Conservation (phyloP, 2,113 vertebrate genomes). For the Bombycilla garrulus region DNA sequence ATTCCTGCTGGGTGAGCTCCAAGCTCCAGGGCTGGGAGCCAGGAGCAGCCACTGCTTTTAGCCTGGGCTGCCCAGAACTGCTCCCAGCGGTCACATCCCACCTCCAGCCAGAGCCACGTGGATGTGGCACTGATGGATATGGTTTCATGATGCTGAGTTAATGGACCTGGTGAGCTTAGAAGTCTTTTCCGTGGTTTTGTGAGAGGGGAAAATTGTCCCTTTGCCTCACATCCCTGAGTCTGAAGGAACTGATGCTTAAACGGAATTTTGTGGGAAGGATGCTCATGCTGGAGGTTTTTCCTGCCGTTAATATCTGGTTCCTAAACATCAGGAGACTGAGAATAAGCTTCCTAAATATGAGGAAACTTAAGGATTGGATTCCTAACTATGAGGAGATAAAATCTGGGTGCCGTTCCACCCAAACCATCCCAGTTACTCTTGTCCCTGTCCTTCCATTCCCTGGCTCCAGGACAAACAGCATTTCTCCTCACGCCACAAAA, state of each 20-base stretch:
- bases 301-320: background rate
- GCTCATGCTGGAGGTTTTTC: background rate
- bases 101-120: background rate
- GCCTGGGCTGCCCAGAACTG: background rate
- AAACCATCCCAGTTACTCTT: background rate
- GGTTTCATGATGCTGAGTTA: background rate
- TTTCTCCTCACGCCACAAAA: background rate
- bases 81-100: background rate
- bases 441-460: background rate
- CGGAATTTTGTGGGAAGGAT: background rate
- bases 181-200: background rate
- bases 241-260: background rate
- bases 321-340: background rate
- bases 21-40: background rate
- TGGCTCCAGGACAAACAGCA: background rate
- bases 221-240: background rate
- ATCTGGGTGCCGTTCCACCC: background rate
- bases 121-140: background rate
- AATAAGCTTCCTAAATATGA: background rate
- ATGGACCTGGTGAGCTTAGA: background rate
- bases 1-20: background rate
- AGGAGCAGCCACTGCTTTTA: background rate
- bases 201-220: background rate
- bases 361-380: background rate
- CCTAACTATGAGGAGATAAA: background rate